Conservation (phyloP, 2,888 invertebrate species). For the Nycteola revayana region DNA sequence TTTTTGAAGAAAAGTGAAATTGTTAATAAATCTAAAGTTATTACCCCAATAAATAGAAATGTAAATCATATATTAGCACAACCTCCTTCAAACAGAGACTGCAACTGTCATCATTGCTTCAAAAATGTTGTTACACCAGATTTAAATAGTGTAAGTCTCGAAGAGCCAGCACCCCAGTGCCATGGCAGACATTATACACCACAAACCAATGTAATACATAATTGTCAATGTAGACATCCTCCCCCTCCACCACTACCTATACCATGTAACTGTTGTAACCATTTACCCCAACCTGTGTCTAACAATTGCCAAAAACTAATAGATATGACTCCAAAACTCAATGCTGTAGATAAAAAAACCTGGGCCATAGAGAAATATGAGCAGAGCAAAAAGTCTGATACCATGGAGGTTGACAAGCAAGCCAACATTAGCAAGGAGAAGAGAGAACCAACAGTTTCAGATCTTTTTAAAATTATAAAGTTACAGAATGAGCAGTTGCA, state of each 20-base stretch:
- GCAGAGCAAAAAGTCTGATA: conserved; percentile 41
- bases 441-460: conserved; percentile 79
- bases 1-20: conserved; percentile 45
- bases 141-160: not conserved
- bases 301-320: conserved; percentile 28
- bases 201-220: conserved; percentile 10
- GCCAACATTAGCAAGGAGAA: conserved; percentile 56
- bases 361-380: conserved; percentile 65
- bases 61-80: conserved; percentile 5
- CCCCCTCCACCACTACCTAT: conserved; percentile 20
- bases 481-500: conserved; percentile 86
- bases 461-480: conserved; percentile 84
- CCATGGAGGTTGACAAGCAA: conserved; percentile 55
- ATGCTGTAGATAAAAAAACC: conserved; percentile 62
- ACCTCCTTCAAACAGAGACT: conserved; percentile 29
- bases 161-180: not conserved
- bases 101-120: conserved; percentile 57
- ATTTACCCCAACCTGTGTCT: conserved; percentile 11
- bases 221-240: conserved; percentile 25
- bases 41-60: conserved; percentile 15
- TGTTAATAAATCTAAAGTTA: conserved; percentile 28
- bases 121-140: conserved; percentile 22
- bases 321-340: conserved; percentile 27
- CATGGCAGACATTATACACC: not conserved
- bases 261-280: conserved; percentile 30